phyloP scores from a whole-genome alignment of 1,140 invertebrate species.

The Cyclargus thomasi region DNA sequence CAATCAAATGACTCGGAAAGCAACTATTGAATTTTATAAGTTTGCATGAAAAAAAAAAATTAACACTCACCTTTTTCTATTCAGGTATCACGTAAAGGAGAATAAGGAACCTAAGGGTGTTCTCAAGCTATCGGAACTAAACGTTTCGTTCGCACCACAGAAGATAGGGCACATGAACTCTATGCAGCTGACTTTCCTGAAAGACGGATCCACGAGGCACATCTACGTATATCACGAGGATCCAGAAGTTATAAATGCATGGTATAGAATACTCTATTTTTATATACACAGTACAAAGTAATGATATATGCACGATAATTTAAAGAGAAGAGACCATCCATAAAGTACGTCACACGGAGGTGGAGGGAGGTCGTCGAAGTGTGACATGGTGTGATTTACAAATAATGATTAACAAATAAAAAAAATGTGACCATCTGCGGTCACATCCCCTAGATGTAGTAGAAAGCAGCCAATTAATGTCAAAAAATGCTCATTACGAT shows the following conservation, averaged over 20 bases:
- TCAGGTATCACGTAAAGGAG: conserved; percentile 89
- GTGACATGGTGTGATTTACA: too few species aligned
- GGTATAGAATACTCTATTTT: conserved; percentile 67
- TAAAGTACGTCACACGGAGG: too few species aligned
- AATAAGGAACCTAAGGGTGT: conserved; percentile 89
- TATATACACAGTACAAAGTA: too few species aligned
- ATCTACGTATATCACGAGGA: conserved; percentile 92
- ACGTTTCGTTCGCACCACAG: conserved; percentile 88
- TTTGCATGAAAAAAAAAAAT: conserved; percentile 3
- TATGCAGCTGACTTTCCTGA: conserved; percentile 88
- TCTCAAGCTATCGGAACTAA: conserved; percentile 87
- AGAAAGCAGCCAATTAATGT: too few species aligned
- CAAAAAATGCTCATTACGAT: too few species aligned
- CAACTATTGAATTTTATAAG: not conserved
- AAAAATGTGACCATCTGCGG: too few species aligned
- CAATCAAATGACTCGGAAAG: not conserved
- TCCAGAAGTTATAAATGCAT: conserved; percentile 89
- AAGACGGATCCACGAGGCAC: conserved; percentile 88
- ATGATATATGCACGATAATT: too few species aligned
- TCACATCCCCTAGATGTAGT: too few species aligned
- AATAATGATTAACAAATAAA: too few species aligned
- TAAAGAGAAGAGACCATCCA: too few species aligned
- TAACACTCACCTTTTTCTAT: conserved; percentile 2
- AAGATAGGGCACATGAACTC: conserved; percentile 89
- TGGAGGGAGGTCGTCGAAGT: too few species aligned